Evolutionary conservation across 2,797 vertebrate species (phyloP), one percentile per base, ranked within the genome.

Genomic region (Anas capensis): DNA sequence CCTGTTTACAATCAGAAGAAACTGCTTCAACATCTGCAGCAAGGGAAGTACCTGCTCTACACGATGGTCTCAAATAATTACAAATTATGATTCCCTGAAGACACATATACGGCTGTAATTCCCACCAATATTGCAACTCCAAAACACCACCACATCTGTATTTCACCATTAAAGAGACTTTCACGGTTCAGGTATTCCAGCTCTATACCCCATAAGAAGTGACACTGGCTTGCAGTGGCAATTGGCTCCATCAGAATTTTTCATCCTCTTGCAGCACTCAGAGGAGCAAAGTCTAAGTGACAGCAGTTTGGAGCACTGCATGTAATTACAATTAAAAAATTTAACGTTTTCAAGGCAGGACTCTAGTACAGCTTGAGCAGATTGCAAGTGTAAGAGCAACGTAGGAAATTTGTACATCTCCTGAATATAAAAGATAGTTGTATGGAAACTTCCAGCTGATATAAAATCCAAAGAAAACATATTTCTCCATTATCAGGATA

Each of bases 31-130:
- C 78, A 61, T 2, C 91, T 72, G 75, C 73, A 76, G 44, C 2
- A 0, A 1, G 8, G 44, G 3, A 17, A 86, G 54, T 58, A 73
- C 38, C 33, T 31, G 42, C 27, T 11, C 77, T 66, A 11, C 4
- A 0, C 0, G 5, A 27, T 6, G 21, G 21, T 40, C 85, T 56
- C 71, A 19, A n/a, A 33, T 34, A 24, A 4, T 8, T 11, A 26
- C 26, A 49, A 11, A n/a, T 3, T 64, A 14, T 0, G 1, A 29
- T 27, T 42, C 14, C 33, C 54, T 1, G 0, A 27, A 40, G 75
- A 82, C 72, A 65, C 0, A 19, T 21, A 29, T 0, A 4, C 0
- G 0, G 26, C 64, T 36, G 31, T 2, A 6, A 61, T 9, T 66
- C 40, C 80, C 66, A 79, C 26, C 61, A 19, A 11, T 4, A 11